A percentile compares a stretch with the other conserved stretches of the same genome.
Conservation (phyloP, 2,797 vertebrate genomes). For the Tiaroga cobitis region DNA sequence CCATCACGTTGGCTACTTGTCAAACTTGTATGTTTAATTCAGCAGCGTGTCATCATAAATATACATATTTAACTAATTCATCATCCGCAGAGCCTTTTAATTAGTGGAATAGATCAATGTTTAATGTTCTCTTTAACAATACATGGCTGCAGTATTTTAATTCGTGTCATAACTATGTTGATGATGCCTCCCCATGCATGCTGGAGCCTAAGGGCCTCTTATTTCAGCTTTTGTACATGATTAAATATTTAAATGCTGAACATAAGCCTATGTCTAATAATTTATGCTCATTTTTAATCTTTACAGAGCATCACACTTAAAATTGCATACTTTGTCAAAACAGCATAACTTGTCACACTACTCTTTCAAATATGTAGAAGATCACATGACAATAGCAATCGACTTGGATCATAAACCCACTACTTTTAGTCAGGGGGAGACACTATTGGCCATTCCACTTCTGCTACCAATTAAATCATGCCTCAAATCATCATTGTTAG, state of each 20-base stretch:
- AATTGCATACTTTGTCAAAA: not conserved
- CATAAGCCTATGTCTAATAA: not conserved
- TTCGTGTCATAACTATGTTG: constrained; percentile 76
- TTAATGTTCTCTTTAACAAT: constrained; percentile 83
- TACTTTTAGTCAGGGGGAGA: not conserved
- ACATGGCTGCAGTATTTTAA: constrained; percentile 82
- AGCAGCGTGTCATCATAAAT: constrained; percentile 80
- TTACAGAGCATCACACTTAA: not conserved
- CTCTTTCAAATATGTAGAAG: not conserved
- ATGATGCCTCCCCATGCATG: constrained; percentile 67
- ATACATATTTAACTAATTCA: constrained; percentile 83
- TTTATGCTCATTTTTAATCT: not conserved
- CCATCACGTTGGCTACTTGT: constrained; percentile 50
- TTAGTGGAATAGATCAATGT: constrained; percentile 81
- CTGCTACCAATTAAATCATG: not conserved
- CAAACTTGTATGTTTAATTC: constrained; percentile 80
- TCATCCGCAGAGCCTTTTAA: constrained; percentile 80
- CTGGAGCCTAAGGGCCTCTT: constrained; percentile 58
- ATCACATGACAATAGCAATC: not conserved
- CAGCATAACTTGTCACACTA: not conserved
- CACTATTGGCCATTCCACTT: not conserved
- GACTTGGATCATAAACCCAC: not conserved
- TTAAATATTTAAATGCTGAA: constrained; percentile 31
- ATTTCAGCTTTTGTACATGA: constrained; percentile 43
- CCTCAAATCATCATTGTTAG: not conserved